Evolutionary conservation across 2,113 vertebrate species (phyloP), one percentile per base, ranked within the genome.

Genomic region (Odobenus rosmarus): DNA sequence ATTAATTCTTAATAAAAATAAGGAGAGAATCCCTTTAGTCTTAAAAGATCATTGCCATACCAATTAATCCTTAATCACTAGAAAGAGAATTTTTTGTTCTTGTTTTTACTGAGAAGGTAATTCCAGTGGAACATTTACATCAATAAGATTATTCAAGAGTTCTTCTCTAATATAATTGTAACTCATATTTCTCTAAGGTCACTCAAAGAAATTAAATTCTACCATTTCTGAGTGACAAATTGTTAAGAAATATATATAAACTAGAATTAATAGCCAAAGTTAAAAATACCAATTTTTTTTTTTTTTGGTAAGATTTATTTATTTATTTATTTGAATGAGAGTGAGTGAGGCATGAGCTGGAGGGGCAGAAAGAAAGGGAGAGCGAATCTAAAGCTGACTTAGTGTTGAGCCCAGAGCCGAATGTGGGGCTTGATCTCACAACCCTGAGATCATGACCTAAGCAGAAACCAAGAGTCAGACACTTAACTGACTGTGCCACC

Each of bases 1-100:
- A 95, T 69, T 94, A 42, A 16, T 81, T 74, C 57, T 94, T 88
- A 89, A 67, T 84, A 90, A 94, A 97, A 95, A 39, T 51, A 77
- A 26, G 14, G 24, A 94, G 12, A 64, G 4, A 4, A 39, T 88
- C 3, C 14, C 18, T 69, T 94, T 96, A 90, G 2, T 86, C 28
- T 90, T 76, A 79, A 91, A 80, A 86, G 13, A 79, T 62, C 6
- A 23, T 42, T 76, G 1, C 12, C 57, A 64, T 31, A 26, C 23
- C 59, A 53, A 4, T 69, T 59, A 96, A 81, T 69, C 26, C 49
- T 83, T 33, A 62, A 9, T 55, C 26, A 69, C 49, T 83, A 28
- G 2, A 85, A 77, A 28, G 8, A 64, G 8, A 92, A 74, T 1
- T 24, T 87, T 67, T 76, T 62, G 23, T 88, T 81, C n/a, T 62